Evolutionary conservation across 2,797 vertebrate species (phyloP).

Genomic region (Lepus townsendii): DNA sequence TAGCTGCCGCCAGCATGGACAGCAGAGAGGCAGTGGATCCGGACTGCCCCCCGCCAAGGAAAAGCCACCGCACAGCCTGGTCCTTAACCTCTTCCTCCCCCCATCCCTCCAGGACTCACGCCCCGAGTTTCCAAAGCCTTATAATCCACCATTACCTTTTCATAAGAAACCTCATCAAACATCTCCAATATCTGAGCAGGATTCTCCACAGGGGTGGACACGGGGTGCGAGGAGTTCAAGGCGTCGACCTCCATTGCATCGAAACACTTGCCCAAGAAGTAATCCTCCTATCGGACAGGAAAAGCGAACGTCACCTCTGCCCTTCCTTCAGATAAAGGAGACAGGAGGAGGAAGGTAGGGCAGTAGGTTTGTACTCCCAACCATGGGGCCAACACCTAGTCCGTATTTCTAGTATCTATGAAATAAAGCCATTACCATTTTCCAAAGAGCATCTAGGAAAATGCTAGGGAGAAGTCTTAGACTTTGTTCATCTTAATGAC

Average conservation of each 20-base stretch:
- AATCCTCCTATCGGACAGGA: conserved; percentile 90
- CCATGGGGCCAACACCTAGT: neutral
- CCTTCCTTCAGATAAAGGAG: neutral
- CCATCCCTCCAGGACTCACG: neutral
- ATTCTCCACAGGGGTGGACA: conserved; percentile 94
- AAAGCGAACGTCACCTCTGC: neutral
- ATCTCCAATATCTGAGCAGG: conserved; percentile 95
- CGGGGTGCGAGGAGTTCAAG: conserved; percentile 94
- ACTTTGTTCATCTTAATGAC: conserved; percentile 46
- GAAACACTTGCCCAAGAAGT: conserved; percentile 94
- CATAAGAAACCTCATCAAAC: conserved; percentile 96
- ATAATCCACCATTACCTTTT: conserved; percentile 90
- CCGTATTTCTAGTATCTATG: conserved; percentile 40
- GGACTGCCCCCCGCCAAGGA: too few species aligned
- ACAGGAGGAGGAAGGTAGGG: neutral
- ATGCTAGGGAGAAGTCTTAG: conserved; percentile 7
- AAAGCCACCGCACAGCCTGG: neutral
- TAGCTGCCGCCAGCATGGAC: neutral
- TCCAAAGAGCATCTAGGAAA: conserved; percentile 34
- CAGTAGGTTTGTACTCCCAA: neutral
- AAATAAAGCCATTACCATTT: conserved; percentile 48
- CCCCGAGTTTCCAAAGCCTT: neutral
- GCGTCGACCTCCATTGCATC: conserved; percentile 95
- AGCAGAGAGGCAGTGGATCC: neutral
- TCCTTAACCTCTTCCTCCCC: neutral